phyloP scores from a whole-genome alignment of 1,140 invertebrate genomes.

The Heliothis virescens region DNA sequence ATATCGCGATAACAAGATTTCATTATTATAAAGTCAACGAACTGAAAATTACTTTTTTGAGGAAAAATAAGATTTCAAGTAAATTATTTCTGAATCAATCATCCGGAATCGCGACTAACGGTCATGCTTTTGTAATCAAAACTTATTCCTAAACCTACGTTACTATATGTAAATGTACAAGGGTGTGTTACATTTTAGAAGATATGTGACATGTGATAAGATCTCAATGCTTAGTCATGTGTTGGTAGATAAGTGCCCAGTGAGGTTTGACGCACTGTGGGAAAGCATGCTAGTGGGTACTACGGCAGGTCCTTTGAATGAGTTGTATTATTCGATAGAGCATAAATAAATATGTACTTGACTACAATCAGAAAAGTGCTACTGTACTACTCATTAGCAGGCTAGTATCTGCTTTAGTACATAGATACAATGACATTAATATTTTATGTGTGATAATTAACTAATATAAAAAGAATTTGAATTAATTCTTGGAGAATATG shows the following conservation, averaged over 20 bases:
- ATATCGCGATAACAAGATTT: conserved; percentile 80
- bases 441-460: no score
- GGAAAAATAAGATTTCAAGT: conserved; percentile 65
- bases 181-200: conserved; percentile 50
- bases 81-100: conserved; percentile 67
- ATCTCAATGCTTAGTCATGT: conserved; percentile 30
- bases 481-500: no score
- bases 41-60: conserved; percentile 71
- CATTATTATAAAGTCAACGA: conserved; percentile 74
- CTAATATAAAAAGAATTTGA: no score
- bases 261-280: conserved; percentile 13
- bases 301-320: neutral
- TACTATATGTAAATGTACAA: conserved; percentile 42
- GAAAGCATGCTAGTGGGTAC: conserved; percentile 6
- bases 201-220: conserved; percentile 44
- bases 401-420: no score
- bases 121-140: conserved; percentile 62
- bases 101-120: conserved; percentile 75
- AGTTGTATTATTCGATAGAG: neutral
- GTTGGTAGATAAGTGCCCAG: conserved; percentile 26
- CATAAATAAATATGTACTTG: neutral
- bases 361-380: no score
- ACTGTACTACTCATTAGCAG: no score
- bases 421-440: no score
- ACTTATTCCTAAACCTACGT: conserved; percentile 4